Evolutionary conservation across 2,888 invertebrate genomes (phyloP).

Genomic region (Drosophila neonasuta): DNA sequence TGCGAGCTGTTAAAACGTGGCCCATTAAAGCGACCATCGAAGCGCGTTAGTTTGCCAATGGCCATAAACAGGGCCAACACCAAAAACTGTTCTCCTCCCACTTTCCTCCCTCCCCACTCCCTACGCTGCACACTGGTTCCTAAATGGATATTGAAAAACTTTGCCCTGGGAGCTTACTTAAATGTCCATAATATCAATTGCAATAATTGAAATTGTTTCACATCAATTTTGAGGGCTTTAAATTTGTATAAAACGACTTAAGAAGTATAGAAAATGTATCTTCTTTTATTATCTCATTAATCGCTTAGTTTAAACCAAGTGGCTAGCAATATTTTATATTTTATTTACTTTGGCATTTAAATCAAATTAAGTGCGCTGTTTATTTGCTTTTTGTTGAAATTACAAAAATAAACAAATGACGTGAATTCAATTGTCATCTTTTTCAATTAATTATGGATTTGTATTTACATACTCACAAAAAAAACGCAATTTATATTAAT

Average conservation of each 20-base stretch:
- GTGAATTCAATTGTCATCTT: background rate
- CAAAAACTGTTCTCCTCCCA: slow-evolving; percentile 9
- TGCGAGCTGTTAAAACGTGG: slow-evolving; percentile 56
- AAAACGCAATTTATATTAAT: too few species aligned
- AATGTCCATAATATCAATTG: slow-evolving; percentile 33
- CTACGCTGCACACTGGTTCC: slow-evolving; percentile 33
- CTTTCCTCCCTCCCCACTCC: background rate
- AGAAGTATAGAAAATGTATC: background rate
- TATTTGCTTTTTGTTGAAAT: background rate
- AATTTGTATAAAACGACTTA: slow-evolving; percentile 14
- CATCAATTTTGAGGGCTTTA: slow-evolving; percentile 9
- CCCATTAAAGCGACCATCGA: slow-evolving; percentile 64
- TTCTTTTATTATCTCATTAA: background rate
- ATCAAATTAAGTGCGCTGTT: background rate
- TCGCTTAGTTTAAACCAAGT: background rate
- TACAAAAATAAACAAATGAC: background rate
- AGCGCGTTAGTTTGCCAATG: slow-evolving; percentile 59
- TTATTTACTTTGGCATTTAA: background rate
- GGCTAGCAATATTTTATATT: background rate
- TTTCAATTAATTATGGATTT: background rate
- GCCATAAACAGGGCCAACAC: slow-evolving; percentile 50
- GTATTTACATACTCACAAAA: too few species aligned
- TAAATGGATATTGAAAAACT: slow-evolving; percentile 50
- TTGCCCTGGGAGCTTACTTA: slow-evolving; percentile 25
- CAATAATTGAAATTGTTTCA: slow-evolving; percentile 8